Evolutionary conservation across 2,113 vertebrate genomes (phyloP).

Genomic region (Melanocharis versteri): DNA sequence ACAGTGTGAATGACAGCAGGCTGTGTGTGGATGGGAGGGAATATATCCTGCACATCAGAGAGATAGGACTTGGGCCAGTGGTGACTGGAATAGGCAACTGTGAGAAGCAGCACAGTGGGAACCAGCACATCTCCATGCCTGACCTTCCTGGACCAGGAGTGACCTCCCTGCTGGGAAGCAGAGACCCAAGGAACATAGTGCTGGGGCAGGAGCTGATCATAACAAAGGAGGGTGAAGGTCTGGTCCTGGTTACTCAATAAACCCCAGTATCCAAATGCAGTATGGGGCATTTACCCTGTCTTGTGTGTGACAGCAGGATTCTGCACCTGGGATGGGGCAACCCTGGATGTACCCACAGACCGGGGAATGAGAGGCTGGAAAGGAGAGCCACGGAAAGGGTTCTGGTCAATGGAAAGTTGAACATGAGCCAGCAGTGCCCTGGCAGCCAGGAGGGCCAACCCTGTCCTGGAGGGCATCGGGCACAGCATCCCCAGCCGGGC

Average conservation of each 20-base stretch:
- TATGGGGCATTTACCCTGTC: not conserved
- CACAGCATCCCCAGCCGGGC: fast-evolving
- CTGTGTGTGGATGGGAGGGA: not conserved
- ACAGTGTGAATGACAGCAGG: not conserved
- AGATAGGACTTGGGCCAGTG: not conserved
- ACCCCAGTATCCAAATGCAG: not conserved
- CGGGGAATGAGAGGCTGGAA: not conserved
- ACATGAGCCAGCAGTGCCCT: not conserved
- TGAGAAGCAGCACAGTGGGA: not conserved
- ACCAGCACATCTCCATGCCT: not conserved
- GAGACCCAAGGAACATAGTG: not conserved
- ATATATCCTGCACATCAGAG: not conserved
- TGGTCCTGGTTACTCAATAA: not conserved
- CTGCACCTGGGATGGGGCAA: not conserved
- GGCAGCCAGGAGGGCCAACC: not conserved
- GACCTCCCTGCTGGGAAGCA: not conserved
- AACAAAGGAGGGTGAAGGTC: not conserved
- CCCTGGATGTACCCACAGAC: not conserved
- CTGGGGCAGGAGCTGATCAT: not conserved
- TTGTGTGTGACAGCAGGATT: not conserved
- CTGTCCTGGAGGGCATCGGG: not conserved
- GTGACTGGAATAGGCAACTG: not conserved
- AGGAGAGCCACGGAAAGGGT: not conserved
- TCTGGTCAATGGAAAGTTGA: fast-evolving
- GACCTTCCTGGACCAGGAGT: not conserved